phyloP scores from a whole-genome alignment of 1,140 invertebrate species.

The Drosophila carrolli region DNA sequence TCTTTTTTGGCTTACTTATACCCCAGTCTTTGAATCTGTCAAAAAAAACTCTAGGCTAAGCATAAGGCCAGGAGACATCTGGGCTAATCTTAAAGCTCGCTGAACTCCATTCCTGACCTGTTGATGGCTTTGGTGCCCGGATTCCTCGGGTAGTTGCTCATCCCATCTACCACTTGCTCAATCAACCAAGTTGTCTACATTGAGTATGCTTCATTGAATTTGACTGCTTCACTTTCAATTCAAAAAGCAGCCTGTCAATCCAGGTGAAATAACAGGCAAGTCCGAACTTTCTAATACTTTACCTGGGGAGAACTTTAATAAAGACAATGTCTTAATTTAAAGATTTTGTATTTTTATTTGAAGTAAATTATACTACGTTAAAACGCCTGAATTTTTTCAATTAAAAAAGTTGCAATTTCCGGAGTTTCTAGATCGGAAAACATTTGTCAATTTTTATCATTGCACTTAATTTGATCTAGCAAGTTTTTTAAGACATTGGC shows the following conservation, averaged over 20 bases:
- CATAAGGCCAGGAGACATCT: constrained; percentile 20
- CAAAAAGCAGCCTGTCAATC: constrained; percentile 12
- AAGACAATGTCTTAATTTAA: not conserved
- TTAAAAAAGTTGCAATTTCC: no score
- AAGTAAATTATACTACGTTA: no score
- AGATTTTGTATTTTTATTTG: not conserved
- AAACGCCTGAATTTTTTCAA: no score
- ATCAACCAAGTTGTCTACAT: constrained; percentile 50
- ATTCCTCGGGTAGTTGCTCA: constrained; percentile 11
- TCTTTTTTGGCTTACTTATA: constrained; percentile 12
- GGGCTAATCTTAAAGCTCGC: constrained; percentile 48
- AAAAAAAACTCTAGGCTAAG: not conserved
- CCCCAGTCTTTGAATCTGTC: not conserved
- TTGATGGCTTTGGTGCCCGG: constrained; percentile 29
- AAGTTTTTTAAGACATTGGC: no score
- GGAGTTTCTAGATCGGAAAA: no score
- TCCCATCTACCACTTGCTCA: constrained; percentile 19
- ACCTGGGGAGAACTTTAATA: not conserved
- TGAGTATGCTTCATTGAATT: constrained; percentile 36
- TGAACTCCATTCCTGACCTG: constrained; percentile 36
- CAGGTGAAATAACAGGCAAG: constrained; percentile 20
- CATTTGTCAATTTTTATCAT: no score
- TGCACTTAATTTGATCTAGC: no score
- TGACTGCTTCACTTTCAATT: constrained; percentile 35
- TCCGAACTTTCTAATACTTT: not conserved